Percentiles rank a stretch among this genome's conserved stretches.
Evolutionary conservation across 2,888 invertebrate genomes (phyloP).

Genomic region (Nemotelus nigrinus): DNA sequence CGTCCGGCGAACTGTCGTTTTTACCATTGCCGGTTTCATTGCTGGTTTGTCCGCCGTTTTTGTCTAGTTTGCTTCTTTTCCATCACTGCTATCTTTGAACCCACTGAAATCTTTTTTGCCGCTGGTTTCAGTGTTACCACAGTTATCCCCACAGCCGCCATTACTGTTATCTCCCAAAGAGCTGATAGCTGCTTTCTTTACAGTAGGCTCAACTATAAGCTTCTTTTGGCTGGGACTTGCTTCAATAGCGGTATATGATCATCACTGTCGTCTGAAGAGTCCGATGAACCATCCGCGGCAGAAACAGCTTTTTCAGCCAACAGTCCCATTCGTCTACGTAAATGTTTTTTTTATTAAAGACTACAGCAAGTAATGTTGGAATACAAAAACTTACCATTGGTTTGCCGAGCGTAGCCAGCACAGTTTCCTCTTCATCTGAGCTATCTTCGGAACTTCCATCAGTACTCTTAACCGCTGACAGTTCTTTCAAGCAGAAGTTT

Average conservation of each 20-base stretch:
- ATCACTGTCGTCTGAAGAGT: conserved; percentile 64
- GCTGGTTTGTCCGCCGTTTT: conserved; percentile 50
- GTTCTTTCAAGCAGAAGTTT: conserved; percentile 71
- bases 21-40: conserved; percentile 56
- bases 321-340: conserved; percentile 26
- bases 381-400: conserved; percentile 37
- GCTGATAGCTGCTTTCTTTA: conserved; percentile 29
- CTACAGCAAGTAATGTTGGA: too few relatives aligned
- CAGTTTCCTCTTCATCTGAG: conserved; percentile 57
- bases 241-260: conserved; percentile 56
- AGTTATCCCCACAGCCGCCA: not conserved
- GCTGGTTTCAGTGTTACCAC: not conserved
- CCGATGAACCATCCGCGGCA: conserved; percentile 56
- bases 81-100: conserved; percentile 51
- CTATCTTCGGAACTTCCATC: conserved; percentile 59
- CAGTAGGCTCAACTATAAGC: conserved; percentile 45
- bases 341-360: not conserved
- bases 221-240: conserved; percentile 49
- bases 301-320: conserved; percentile 50
- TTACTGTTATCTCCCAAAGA: conserved; percentile 3
- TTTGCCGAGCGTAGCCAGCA: conserved; percentile 32
- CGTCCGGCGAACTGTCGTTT: conserved; percentile 48
- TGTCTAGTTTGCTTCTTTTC: conserved; percentile 45
- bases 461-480: conserved; percentile 59
- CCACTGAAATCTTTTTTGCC: conserved; percentile 47